These are phyloP conservation scores for Valencia hispanica DNA, from an alignment of 2,797 vertebrate genomes.

Conservation along the genomic window DNA sequence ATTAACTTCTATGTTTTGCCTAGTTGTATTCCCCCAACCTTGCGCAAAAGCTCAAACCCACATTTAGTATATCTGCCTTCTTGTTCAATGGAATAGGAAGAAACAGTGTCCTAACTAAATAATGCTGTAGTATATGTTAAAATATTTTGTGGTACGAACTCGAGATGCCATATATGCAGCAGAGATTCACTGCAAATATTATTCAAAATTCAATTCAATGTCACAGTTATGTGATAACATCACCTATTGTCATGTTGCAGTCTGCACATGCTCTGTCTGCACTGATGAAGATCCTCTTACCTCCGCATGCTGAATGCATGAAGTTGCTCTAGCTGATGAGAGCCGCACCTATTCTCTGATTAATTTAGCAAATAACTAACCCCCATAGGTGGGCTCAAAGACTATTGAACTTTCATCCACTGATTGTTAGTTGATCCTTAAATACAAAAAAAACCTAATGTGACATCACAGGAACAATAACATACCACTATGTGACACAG, in stretches of 20 bases:
- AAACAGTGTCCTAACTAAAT: too few relatives aligned
- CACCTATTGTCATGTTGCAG: not conserved
- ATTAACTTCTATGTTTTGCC: not conserved
- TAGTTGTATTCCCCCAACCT: not conserved
- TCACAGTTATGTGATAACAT: not conserved
- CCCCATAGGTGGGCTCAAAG: not conserved
- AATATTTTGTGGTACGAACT: not conserved
- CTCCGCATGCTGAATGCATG: not conserved
- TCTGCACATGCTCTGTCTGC: not conserved
- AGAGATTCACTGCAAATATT: not conserved
- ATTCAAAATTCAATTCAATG: not conserved
- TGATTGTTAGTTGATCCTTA: not conserved
- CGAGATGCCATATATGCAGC: not conserved
- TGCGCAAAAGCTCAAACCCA: not conserved
- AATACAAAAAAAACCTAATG: not conserved
- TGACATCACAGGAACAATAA: not conserved
- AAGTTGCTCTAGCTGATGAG: not conserved
- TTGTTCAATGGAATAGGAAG: not conserved
- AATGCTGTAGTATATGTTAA: not conserved
- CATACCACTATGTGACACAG: not conserved
- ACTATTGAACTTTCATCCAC: not conserved
- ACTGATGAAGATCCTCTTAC: not conserved
- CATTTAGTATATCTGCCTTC: not conserved
- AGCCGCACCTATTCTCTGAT: not conserved
- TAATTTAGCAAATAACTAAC: not conserved